Conservation (phyloP, 2,797 vertebrate genomes). For the Sebastes umbrosus region DNA sequence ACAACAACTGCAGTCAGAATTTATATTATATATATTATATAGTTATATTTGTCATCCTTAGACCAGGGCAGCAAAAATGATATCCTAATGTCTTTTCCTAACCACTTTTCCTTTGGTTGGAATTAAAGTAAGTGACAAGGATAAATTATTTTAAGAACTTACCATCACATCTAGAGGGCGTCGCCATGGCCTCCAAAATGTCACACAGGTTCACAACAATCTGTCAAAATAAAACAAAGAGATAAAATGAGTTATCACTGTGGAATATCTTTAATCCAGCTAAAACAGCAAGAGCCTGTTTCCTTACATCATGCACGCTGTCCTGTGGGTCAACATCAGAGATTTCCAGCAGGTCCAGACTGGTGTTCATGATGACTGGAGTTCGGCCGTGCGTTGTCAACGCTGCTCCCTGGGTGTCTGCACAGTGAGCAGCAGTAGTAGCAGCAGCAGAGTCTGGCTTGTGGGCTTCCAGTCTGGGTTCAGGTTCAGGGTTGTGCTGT, state of each 20-base stretch:
- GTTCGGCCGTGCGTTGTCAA: constrained; percentile 1
- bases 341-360: constrained; percentile 76
- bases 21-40: neutral
- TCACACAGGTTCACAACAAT: constrained; percentile 82
- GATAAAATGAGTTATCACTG: accelerated
- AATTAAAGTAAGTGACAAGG: too few relatives aligned
- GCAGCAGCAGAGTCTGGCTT: neutral
- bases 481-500: neutral
- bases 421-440: neutral
- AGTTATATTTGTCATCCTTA: neutral
- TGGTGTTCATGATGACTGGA: constrained; percentile 68
- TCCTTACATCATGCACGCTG: constrained; percentile 75
- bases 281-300: neutral
- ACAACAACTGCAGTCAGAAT: neutral
- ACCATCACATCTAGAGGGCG: constrained; percentile 56
- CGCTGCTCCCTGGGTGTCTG: neutral
- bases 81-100: too few relatives aligned
- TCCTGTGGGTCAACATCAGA: constrained; percentile 65
- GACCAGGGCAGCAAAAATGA: neutral
- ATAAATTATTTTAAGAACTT: neutral
- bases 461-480: neutral
- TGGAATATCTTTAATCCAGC: neutral
- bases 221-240: constrained; percentile 47
- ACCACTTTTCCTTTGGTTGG: too few relatives aligned
- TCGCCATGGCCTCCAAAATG: constrained; percentile 75